These are phyloP conservation scores for Oryzias woworae DNA, from an alignment of 2,113 vertebrate species.

Conservation along the genomic window DNA sequence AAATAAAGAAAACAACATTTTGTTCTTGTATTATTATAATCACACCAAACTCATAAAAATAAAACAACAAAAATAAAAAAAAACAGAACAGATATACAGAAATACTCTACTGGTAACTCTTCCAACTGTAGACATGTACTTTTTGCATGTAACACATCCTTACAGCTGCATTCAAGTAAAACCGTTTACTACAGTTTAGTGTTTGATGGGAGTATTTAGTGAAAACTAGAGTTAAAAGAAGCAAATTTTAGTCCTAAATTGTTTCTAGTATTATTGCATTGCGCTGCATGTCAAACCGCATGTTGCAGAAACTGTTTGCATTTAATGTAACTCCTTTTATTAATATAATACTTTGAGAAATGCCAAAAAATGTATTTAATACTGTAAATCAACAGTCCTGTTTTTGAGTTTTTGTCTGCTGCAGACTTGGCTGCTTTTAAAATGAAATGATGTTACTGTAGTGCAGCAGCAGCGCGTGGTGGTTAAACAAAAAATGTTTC, in stretches of 20 bases:
- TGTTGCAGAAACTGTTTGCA: neutral
- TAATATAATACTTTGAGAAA: too few relatives aligned
- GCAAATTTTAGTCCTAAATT: slow-evolving; percentile 7
- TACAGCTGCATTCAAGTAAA: neutral
- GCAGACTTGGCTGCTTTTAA: too few relatives aligned
- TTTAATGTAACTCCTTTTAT: neutral
- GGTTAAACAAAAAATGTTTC: too few relatives aligned
- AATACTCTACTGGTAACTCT: neutral
- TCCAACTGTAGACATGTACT: neutral
- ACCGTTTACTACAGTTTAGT: neutral
- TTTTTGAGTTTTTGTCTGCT: too few relatives aligned
- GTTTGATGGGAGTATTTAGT: slow-evolving; percentile 2
- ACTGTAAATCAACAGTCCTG: too few relatives aligned
- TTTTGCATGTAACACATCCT: neutral
- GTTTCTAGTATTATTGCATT: slow-evolving; percentile 37
- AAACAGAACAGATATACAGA: slow-evolving; percentile 6
- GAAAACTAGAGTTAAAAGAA: neutral
- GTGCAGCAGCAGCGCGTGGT: too few relatives aligned
- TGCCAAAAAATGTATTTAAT: too few relatives aligned
- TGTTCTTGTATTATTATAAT: too few relatives aligned
- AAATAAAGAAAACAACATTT: slow-evolving; percentile 13
- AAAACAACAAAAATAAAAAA: slow-evolving; percentile 6
- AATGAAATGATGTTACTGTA: too few relatives aligned
- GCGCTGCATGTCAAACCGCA: neutral
- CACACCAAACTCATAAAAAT: slow-evolving; percentile 1